Evolutionary conservation across 2,113 vertebrate genomes (phyloP), one percentile per base, ranked within the genome.

Genomic region (Oncorhynchus mykiss): DNA sequence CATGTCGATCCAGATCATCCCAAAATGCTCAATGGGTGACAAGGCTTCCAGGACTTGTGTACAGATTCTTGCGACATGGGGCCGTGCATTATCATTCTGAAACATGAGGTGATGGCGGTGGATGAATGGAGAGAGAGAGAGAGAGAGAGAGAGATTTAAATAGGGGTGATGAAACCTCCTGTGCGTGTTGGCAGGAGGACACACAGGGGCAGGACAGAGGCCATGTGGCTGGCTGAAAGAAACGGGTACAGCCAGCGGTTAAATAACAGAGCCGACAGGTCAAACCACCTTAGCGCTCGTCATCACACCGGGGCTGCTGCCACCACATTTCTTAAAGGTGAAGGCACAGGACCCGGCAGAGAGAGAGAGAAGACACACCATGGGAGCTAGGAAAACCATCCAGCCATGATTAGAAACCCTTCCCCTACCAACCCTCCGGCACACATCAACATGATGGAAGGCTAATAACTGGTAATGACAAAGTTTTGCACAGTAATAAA

Each of bases 81-180:
- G 39, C 39, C 0, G 31, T 9, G 34, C 34, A 9, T 39, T 39
- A 39, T 39, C 8, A 39, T 39, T 2, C 34, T 39, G 8, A 39
- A 39, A 39, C 34, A 39, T 39, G 7, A 39, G 34, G 34, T 9
- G 8, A 39, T 39, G 8, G 1, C 8, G 34, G 34, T 2, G 34
- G 34, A 39, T 39, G 34, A 39, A 39, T 39, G 7, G 34, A 8
- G 9, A 2, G 8, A 9, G 34, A 8, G 3, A 2, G 25, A 25
- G 25, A 25, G 25, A 2, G 51, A 18, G 51, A 18, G 51, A 54
- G 51, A 54, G 51, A 34, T 67, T 79, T 70, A 82, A 80, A 68
- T 79, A 72, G 34, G 82, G 80, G 84, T 84, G 84, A 85, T 76
- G 73, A 85, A 83, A 85, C 78, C 70, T 78, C 76, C 67, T 81